Percentiles rank a stretch among this genome's conserved stretches.
phyloP scores from a whole-genome alignment of 2,797 vertebrate genomes.

The Chromis chromis region DNA sequence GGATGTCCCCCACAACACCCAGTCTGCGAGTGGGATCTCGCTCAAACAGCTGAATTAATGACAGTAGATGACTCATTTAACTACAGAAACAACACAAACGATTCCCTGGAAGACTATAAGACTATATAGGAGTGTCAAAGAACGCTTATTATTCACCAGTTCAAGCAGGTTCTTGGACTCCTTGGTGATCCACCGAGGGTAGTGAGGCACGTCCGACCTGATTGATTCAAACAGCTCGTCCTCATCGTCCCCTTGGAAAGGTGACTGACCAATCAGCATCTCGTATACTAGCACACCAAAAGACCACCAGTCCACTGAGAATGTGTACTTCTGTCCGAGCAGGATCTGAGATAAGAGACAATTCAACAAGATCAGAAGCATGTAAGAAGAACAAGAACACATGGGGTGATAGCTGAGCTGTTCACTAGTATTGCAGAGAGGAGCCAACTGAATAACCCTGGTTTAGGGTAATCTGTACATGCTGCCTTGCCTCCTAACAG shows the following conservation, averaged over 20 bases:
- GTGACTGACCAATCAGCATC: conserved; percentile 98
- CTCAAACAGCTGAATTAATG: conserved; percentile 90
- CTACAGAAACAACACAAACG: conserved; percentile 5
- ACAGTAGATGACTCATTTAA: neutral
- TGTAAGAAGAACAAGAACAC: neutral
- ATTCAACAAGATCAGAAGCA: conserved; percentile 13
- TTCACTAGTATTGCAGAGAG: neutral
- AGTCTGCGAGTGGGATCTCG: conserved; percentile 90
- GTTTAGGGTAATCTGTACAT: neutral
- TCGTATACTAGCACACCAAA: conserved; percentile 98
- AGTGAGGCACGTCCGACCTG: conserved; percentile 91
- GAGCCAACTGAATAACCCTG: neutral
- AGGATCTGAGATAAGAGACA: conserved; percentile 88
- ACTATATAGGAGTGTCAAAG: neutral
- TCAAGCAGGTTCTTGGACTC: conserved; percentile 94
- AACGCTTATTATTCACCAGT: conserved; percentile 76
- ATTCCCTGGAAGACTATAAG: neutral
- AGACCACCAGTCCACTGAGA: conserved; percentile 99
- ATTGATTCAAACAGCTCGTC: conserved; percentile 98
- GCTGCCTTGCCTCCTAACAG: neutral
- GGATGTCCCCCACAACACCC: conserved; percentile 91
- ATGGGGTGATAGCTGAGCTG: neutral
- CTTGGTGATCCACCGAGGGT: conserved; percentile 95
- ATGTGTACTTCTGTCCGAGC: conserved; percentile 92
- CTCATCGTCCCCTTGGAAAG: conserved; percentile 97